Base-by-base conservation (phyloP, 2,888 invertebrate species). In the Coenonympha glycerion region DNA sequence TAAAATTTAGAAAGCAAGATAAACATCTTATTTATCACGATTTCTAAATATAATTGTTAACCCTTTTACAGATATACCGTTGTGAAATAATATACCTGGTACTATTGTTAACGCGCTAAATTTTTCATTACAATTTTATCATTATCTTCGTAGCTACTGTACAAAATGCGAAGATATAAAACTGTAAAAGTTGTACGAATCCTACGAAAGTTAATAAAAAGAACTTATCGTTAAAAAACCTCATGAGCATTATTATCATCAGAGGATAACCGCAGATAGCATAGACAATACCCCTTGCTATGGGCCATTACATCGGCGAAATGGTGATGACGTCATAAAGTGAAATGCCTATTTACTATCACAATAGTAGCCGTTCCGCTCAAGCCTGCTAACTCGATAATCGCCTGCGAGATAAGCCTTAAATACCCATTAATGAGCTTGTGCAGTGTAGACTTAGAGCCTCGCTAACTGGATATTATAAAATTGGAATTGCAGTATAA, bases 371-470 rank as follows among this genome's bases (percentile, higher is more conserved):
- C 34, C 22, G 52, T 49, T 45, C 53, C 50, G 51, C 58, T 52
- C 53, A 49, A 57, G 57, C 53, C 49, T 54, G 53, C 55, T 60
- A 60, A 50, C 53, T 53, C 49, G 54, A 55, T 57, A 57, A 56
- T 57, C 52, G 56, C 52, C 54, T 47, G 55, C 52, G 56, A 65
- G 65, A 65, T 66, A 66, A 59, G 58, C 52, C 62, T 65, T 62
- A 64, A 71, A 73, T 68, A 69, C 69, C 66, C 65, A 55, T 61
- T 74, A 76, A 76, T 73, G 73, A 75, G 71, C 64, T 66, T 58
- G 61, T 67, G 63, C 55, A 57, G n/a, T n/a, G n/a, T n/a, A n/a
- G n/a, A n/a, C n/a, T n/a, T n/a, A n/a, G n/a, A n/a, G 68, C 63
- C 65, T 64, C 61, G 59, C 61, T 69, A 63, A 61, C 60, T 49